A percentile compares a stretch with the other conserved stretches of the same genome.
Conservation (phyloP, 2,113 vertebrate species). For the Apteryx owenii region DNA sequence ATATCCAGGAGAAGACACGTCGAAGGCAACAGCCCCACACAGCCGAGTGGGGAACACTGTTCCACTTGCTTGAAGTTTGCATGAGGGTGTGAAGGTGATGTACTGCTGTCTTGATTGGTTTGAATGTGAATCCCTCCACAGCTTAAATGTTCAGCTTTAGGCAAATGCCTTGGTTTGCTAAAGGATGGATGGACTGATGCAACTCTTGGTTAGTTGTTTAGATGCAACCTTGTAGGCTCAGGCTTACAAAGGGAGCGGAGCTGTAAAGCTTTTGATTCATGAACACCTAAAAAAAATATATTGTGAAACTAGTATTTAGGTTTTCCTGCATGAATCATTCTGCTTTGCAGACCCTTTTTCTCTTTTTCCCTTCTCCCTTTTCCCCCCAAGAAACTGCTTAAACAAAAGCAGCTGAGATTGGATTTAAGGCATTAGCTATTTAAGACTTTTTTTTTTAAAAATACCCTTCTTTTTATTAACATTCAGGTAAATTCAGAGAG, state of each 20-base stretch:
- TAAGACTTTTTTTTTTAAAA: background rate
- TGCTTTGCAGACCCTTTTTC: background rate
- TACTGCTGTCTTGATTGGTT: accelerated
- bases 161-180: background rate
- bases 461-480: background rate
- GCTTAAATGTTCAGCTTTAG: background rate
- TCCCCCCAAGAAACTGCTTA: background rate
- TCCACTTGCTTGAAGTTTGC: no score
- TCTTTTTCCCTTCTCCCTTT: background rate
- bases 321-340: background rate
- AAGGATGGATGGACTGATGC: background rate
- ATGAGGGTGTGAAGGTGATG: accelerated
- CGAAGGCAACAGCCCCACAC: background rate
- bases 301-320: no score
- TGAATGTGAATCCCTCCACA: background rate
- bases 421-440: no score
- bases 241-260: background rate
- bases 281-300: background rate
- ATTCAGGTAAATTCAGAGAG: background rate
- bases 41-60: background rate
- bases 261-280: background rate
- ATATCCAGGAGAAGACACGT: background rate
- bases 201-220: background rate
- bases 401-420: no score
- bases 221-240: background rate